These are phyloP conservation scores for Halocaridina rubra DNA, from an alignment of 2,888 invertebrate species.

Conservation along the genomic window DNA sequence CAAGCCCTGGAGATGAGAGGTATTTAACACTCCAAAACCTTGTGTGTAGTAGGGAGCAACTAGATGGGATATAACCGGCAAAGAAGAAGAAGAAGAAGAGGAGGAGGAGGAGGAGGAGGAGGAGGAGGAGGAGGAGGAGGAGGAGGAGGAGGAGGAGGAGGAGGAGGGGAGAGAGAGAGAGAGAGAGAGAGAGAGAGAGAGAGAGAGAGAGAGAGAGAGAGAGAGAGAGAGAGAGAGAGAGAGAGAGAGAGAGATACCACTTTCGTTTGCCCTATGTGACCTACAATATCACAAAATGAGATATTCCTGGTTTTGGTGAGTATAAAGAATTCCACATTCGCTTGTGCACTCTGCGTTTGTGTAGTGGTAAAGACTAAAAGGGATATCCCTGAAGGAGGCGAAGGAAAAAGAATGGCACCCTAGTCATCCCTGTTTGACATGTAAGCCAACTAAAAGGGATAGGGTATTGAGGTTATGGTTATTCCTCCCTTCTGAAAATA, in stretches of 20 bases:
- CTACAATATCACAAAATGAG: too few relatives aligned
- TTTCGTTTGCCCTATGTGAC: too few relatives aligned
- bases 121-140: background rate
- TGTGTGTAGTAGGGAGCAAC: background rate
- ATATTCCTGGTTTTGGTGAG: too few relatives aligned
- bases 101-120: background rate
- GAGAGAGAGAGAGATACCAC: background rate
- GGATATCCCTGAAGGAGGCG: too few relatives aligned
- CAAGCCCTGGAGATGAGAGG: background rate
- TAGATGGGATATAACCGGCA: background rate
- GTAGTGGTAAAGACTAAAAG: too few relatives aligned
- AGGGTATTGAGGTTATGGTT: too few relatives aligned
- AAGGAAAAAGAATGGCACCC: too few relatives aligned
- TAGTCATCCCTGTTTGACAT: too few relatives aligned
- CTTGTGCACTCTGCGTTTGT: too few relatives aligned
- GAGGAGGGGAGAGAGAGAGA: background rate
- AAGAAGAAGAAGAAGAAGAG: background rate
- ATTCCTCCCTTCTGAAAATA: too few relatives aligned
- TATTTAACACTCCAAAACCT: background rate
- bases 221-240: background rate
- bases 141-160: background rate
- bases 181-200: background rate
- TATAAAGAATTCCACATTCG: too few relatives aligned
- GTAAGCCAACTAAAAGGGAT: too few relatives aligned
- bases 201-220: background rate